phyloP scores from a whole-genome alignment of 2,888 invertebrate species.

The Patella depressa region DNA sequence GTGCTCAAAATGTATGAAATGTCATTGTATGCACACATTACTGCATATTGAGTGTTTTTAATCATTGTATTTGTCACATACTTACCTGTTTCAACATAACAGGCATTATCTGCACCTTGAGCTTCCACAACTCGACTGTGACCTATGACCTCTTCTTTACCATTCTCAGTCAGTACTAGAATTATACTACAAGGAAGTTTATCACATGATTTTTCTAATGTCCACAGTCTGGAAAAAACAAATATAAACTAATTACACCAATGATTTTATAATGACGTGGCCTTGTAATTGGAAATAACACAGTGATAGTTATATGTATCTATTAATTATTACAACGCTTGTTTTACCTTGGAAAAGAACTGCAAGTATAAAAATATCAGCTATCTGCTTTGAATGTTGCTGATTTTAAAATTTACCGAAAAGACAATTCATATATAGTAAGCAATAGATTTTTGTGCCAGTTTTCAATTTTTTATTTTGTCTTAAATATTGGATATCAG shows the following conservation, averaged over 20 bases:
- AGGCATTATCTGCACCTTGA: slow-evolving; percentile 51
- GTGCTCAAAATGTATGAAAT: background rate
- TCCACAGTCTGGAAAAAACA: slow-evolving; percentile 54
- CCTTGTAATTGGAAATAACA: no score
- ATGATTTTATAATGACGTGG: no score
- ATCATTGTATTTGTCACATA: background rate
- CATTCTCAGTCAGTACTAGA: slow-evolving; percentile 40
- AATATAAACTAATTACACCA: background rate
- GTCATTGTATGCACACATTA: background rate
- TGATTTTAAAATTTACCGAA: no score
- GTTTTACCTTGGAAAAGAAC: slow-evolving; percentile 2
- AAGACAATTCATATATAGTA: no score
- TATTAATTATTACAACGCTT: background rate
- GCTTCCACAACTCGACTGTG: slow-evolving; percentile 63
- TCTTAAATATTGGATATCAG: no score
- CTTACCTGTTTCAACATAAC: slow-evolving; percentile 68
- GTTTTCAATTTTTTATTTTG: no score
- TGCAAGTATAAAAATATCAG: no score
- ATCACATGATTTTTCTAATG: slow-evolving; percentile 63
- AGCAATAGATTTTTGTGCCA: no score
- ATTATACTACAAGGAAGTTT: slow-evolving; percentile 58
- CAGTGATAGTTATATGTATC: no score
- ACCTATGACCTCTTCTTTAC: slow-evolving; percentile 51
- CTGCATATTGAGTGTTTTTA: background rate
- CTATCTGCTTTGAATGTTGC: no score